These are phyloP conservation scores for Alosa alosa DNA, from an alignment of 2,113 vertebrate species.

Conservation along the genomic window DNA sequence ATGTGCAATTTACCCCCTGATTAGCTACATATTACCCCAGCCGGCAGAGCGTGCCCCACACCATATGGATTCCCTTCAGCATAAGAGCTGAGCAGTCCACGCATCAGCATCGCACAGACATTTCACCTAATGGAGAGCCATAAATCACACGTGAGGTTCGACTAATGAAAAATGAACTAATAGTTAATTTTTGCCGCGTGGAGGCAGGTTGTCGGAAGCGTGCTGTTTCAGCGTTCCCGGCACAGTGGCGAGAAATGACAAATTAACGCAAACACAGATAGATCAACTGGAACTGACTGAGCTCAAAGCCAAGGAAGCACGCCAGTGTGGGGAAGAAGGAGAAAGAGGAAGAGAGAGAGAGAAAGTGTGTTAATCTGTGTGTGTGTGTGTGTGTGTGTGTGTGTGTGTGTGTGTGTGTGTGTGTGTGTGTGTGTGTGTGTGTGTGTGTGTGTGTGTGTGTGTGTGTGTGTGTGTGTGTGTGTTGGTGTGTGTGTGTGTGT, in stretches of 20 bases:
- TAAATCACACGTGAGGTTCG: background rate
- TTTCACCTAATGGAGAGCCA: background rate
- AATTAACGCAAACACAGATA: background rate
- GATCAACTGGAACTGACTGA: background rate
- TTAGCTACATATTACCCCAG: background rate
- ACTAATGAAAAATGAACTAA: constrained; percentile 7
- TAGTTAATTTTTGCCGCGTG: background rate
- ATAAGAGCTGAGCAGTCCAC: background rate
- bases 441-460: background rate
- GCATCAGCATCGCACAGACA: background rate
- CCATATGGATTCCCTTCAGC: background rate
- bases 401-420: background rate
- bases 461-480: background rate
- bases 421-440: background rate
- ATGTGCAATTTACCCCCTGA: background rate
- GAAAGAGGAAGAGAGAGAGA: too few relatives aligned
- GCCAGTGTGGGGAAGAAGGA: too few relatives aligned
- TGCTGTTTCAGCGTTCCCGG: background rate
- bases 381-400: background rate
- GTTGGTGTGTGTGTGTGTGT: background rate
- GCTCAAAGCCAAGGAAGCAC: background rate
- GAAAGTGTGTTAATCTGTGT: background rate
- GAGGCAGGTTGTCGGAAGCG: background rate
- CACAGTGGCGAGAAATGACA: background rate
- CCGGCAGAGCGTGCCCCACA: background rate